Conservation (phyloP, 2,113 vertebrate species). For the Epinephelus lanceolatus region DNA sequence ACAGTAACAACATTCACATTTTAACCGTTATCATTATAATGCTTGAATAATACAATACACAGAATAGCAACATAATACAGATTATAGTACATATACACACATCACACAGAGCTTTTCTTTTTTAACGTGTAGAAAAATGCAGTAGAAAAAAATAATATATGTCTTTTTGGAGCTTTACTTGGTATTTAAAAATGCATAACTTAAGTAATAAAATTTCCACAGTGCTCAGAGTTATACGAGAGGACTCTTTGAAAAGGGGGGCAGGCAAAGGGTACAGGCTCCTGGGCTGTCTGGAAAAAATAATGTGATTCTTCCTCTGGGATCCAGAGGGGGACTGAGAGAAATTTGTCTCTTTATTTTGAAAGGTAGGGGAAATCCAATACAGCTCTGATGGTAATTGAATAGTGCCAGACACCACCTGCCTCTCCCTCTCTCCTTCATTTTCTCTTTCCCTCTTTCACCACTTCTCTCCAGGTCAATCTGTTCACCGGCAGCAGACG, state of each 20-base stretch:
- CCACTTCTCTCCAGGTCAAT: conserved; percentile 71
- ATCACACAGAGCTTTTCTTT: conserved; percentile 22
- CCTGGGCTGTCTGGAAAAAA: conserved; percentile 63
- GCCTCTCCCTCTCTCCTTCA: conserved; percentile 67
- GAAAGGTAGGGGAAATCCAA: conserved; percentile 75
- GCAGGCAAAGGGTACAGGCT: conserved; percentile 70
- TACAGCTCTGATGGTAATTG: conserved; percentile 79
- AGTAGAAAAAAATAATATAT: conserved; percentile 76
- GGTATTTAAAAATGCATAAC: conserved; percentile 78
- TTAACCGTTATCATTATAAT: conserved; percentile 72
- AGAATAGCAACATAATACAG: conserved; percentile 73
- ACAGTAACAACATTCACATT: conserved; percentile 82
- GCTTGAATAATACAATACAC: conserved; percentile 73
- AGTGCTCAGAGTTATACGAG: conserved; percentile 74
- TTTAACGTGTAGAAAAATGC: conserved; percentile 72
- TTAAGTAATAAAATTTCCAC: conserved; percentile 80
- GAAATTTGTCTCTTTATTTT: conserved; percentile 79
- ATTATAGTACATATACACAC: conserved; percentile 73
- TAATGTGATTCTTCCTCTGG: conserved; percentile 72
- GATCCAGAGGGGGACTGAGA: conserved; percentile 65
- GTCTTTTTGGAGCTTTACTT: conserved; percentile 66
- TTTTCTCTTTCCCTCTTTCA: conserved; percentile 65
- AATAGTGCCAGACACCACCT: conserved; percentile 80
- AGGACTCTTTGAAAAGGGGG: conserved; percentile 61
- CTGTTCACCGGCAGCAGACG: conserved; percentile 49